Percentiles rank a stretch among this genome's conserved stretches.
phyloP scores from a whole-genome alignment of 1,140 invertebrate genomes.

The Drosophila seguyi region DNA sequence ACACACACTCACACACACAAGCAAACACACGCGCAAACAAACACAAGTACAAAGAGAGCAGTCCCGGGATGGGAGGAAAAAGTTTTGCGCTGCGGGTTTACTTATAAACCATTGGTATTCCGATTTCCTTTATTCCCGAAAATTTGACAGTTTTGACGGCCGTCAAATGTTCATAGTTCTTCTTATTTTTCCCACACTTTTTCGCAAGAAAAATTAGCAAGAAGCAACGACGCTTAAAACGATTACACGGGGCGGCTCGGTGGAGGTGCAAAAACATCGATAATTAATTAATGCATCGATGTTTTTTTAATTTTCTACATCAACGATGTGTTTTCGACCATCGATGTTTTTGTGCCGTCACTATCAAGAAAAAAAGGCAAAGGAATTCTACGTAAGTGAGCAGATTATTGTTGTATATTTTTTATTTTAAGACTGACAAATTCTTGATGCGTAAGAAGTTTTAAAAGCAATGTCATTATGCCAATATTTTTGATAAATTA shows the following conservation, averaged over 20 bases:
- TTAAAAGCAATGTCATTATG: too few species aligned
- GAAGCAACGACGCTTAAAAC: conserved; percentile 76
- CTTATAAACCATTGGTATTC: neutral
- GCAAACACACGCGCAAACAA: conserved; percentile 21
- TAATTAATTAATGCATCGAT: too few species aligned
- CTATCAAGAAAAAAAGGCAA: too few species aligned
- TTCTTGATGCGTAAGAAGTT: too few species aligned
- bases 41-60: conserved; percentile 31
- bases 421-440: too few species aligned
- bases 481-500: too few species aligned
- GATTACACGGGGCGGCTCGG: conserved; percentile 44
- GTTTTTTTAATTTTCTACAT: too few species aligned
- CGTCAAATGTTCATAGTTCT: conserved; percentile 60
- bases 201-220: conserved; percentile 62
- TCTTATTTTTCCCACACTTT: conserved; percentile 64
- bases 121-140: neutral
- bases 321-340: too few species aligned
- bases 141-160: conserved; percentile 12
- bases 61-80: conserved; percentile 20
- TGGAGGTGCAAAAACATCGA: too few species aligned
- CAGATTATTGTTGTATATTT: too few species aligned
- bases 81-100: conserved; percentile 7
- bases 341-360: too few species aligned
- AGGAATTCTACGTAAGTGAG: too few species aligned
- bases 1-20: conserved; percentile 9